Evolutionary conservation across 2,113 vertebrate genomes (phyloP).

Genomic region (Cervus canadensis): DNA sequence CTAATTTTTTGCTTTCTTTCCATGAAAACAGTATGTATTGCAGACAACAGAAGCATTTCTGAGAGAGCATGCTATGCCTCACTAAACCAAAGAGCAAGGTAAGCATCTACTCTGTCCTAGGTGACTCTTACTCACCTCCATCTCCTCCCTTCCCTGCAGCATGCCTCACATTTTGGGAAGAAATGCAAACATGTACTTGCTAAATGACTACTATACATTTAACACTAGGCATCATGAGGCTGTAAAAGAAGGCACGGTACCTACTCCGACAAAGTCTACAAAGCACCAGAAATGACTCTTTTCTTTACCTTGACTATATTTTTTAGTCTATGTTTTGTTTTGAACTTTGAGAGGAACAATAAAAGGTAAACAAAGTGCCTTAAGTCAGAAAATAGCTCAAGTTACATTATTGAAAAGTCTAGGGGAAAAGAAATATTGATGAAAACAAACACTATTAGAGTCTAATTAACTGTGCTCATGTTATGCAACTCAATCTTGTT

Average conservation of each 20-base stretch:
- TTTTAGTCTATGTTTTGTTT: neutral
- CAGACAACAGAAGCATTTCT: neutral
- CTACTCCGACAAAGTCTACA: neutral
- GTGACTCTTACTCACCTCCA: neutral
- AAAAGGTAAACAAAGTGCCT: conserved; percentile 19
- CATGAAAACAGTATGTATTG: neutral
- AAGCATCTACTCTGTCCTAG: neutral
- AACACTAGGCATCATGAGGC: neutral
- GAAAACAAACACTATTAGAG: neutral
- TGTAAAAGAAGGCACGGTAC: neutral
- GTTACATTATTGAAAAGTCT: conserved; percentile 23
- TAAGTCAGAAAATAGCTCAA: conserved; percentile 28
- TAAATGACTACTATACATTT: neutral
- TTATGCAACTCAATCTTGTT: neutral
- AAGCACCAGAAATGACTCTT: neutral
- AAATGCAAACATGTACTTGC: neutral
- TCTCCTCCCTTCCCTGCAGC: neutral
- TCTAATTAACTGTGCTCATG: neutral
- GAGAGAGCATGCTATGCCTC: neutral
- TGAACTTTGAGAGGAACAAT: neutral
- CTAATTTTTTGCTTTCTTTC: neutral
- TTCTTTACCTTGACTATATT: neutral
- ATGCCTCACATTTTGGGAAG: neutral
- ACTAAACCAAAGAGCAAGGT: neutral
- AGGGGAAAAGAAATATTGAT: neutral